These are phyloP conservation scores for Erpornis zantholeuca DNA, from an alignment of 2,113 vertebrate genomes.

Conservation along the genomic window DNA sequence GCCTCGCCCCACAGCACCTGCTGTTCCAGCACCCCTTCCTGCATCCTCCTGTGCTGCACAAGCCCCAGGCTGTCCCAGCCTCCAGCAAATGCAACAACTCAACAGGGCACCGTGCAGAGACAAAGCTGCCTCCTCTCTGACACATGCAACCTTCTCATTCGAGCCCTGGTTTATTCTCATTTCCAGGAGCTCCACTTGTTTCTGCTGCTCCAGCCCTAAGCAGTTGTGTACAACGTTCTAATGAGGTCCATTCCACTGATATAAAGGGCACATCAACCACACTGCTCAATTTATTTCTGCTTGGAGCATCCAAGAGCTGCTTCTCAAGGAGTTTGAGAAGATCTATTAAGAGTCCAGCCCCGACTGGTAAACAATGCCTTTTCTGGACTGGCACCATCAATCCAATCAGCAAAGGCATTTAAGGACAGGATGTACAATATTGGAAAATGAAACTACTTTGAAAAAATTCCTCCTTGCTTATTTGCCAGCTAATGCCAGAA, in stretches of 20 bases:
- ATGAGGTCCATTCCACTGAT: background rate
- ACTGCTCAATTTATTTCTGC: background rate
- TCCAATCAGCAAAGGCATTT: constrained; percentile 30
- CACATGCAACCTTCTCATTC: background rate
- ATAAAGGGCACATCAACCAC: background rate
- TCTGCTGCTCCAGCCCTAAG: background rate
- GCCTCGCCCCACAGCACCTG: background rate
- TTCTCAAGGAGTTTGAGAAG: constrained; percentile 8
- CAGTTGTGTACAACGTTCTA: background rate
- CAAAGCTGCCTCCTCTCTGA: background rate
- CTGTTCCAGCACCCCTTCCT: background rate
- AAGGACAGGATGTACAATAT: background rate
- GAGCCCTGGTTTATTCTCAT: background rate
- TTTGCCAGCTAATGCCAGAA: constrained; percentile 30
- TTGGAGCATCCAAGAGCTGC: background rate
- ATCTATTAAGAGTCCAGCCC: background rate
- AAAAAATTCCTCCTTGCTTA: constrained; percentile 13
- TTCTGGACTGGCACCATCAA: background rate
- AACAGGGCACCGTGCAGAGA: background rate
- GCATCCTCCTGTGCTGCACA: background rate
- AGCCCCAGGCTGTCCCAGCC: background rate
- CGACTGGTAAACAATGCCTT: background rate
- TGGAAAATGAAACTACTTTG: constrained; percentile 32
- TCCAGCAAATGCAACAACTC: background rate
- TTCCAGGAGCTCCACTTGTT: background rate